phyloP scores from a whole-genome alignment of 1,140 invertebrate genomes.

The Lordiphosa mommai region DNA sequence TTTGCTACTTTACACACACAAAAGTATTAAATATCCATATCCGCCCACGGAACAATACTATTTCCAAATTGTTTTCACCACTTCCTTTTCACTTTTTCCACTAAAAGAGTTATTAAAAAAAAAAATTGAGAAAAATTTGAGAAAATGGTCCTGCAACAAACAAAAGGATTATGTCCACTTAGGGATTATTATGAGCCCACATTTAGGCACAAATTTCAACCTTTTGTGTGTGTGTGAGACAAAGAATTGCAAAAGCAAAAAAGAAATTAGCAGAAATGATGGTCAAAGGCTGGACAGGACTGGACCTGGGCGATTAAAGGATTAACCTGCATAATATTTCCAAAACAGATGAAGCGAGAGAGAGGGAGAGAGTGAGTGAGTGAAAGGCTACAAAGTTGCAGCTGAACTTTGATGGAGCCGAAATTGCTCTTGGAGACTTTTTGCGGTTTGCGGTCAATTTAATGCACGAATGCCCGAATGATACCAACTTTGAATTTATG shows the following conservation, averaged over 20 bases:
- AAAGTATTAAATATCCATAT: conserved; percentile 74
- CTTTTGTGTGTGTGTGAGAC: conserved; percentile 25
- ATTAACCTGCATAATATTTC: conserved; percentile 73
- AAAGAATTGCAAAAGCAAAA: conserved; percentile 25
- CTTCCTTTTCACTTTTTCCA: conserved; percentile 25
- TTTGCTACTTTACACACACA: conserved; percentile 12
- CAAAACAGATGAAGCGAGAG: conserved; percentile 43
- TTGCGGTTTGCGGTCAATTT: conserved; percentile 62
- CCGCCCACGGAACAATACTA: conserved; percentile 66
- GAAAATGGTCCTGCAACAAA: conserved; percentile 36
- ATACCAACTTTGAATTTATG: conserved; percentile 55
- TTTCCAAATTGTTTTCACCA: conserved; percentile 40
- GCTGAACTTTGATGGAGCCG: conserved; percentile 60
- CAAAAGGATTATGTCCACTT: conserved; percentile 74
- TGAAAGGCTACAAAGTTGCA: conserved; percentile 51
- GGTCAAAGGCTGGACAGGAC: conserved; percentile 25
- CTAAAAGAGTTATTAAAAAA: conserved; percentile 68
- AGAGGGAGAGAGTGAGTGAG: not conserved
- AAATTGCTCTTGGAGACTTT: conserved; percentile 21
- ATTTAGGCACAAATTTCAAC: conserved; percentile 33
- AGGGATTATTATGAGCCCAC: conserved; percentile 60
- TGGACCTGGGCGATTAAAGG: conserved; percentile 58
- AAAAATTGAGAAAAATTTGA: conserved; percentile 27
- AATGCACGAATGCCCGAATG: conserved; percentile 60
- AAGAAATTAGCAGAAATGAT: conserved; percentile 67